Evolutionary conservation across 2,888 invertebrate genomes (phyloP).

Genomic region (Trissonchulus sp.): DNA sequence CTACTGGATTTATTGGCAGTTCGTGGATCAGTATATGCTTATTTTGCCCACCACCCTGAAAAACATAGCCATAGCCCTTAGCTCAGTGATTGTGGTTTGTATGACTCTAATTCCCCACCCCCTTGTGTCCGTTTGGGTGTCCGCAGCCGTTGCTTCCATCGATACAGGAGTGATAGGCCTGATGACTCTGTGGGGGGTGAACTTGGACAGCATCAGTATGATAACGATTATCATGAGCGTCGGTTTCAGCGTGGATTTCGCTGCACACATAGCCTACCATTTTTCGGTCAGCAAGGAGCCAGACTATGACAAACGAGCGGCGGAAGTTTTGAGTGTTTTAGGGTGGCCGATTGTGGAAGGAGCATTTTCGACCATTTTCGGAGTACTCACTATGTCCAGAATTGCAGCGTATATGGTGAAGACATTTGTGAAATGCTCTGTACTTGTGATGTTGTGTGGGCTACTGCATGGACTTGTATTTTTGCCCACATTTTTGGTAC

Average conservation of each 20-base stretch:
- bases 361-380: slow-evolving; percentile 77
- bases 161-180: slow-evolving; percentile 88
- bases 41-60: slow-evolving; percentile 51
- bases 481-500: slow-evolving; percentile 60
- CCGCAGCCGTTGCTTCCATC: slow-evolving; percentile 85
- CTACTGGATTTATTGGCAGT: slow-evolving; percentile 51
- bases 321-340: slow-evolving; percentile 60
- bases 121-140: slow-evolving; percentile 85
- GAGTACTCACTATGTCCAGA: slow-evolving; percentile 71
- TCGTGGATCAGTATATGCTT: slow-evolving; percentile 50
- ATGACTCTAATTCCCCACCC: slow-evolving; percentile 87
- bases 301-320: slow-evolving; percentile 69
- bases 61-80: slow-evolving; percentile 46
- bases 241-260: slow-evolving; percentile 86
- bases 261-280: slow-evolving; percentile 85
- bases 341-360: slow-evolving; percentile 83
- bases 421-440: slow-evolving; percentile 90
- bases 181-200: slow-evolving; percentile 91
- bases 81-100: slow-evolving; percentile 87
- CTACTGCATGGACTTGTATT: slow-evolving; percentile 83
- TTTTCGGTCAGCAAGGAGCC: slow-evolving; percentile 3
- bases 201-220: slow-evolving; percentile 76
- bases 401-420: slow-evolving; percentile 85
- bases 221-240: slow-evolving; percentile 93
- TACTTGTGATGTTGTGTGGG: slow-evolving; percentile 82